A percentile compares a stretch with the other conserved stretches of the same genome.
These are phyloP conservation scores for Scomber colias DNA, from an alignment of 2,113 vertebrate species.

Conservation along the genomic window DNA sequence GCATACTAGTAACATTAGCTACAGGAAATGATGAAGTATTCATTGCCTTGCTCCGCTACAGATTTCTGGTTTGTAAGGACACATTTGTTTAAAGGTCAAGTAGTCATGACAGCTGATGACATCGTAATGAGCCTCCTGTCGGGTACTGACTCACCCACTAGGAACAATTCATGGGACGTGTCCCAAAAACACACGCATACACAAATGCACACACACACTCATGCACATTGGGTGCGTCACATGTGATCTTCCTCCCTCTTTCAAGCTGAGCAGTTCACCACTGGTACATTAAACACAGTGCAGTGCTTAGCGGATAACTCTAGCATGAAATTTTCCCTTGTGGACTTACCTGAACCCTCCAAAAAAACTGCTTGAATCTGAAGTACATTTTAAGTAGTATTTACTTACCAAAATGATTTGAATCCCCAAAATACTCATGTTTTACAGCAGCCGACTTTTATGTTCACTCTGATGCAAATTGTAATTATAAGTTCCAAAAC, in stretches of 20 bases:
- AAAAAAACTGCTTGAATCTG: not conserved
- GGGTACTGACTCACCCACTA: slow-evolving; percentile 15
- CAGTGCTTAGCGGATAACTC: slow-evolving; percentile 9
- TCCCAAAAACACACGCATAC: not conserved
- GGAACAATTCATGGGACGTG: slow-evolving; percentile 16
- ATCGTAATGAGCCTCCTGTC: slow-evolving; percentile 33
- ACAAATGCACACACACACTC: not conserved
- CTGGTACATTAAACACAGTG: slow-evolving; percentile 42
- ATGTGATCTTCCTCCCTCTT: slow-evolving; percentile 10
- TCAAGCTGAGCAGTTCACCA: slow-evolving; percentile 44
- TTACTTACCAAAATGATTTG: not conserved
- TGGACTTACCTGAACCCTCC: slow-evolving; percentile 22
- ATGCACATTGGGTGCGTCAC: slow-evolving; percentile 11
- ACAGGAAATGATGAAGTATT: too few relatives aligned
- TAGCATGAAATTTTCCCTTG: slow-evolving; percentile 14
- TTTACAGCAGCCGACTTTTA: not conserved
- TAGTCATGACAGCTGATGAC: slow-evolving; percentile 12
- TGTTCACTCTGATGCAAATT: not conserved
- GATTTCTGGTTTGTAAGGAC: not conserved
- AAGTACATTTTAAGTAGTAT: not conserved
- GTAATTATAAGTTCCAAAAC: not conserved
- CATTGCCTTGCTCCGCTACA: not conserved
- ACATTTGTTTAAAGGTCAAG: slow-evolving; percentile 21
- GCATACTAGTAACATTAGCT: too few relatives aligned
- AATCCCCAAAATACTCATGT: not conserved